These are phyloP conservation scores for Lithophane socia DNA, from an alignment of 2,888 invertebrate species.

Conservation along the genomic window DNA sequence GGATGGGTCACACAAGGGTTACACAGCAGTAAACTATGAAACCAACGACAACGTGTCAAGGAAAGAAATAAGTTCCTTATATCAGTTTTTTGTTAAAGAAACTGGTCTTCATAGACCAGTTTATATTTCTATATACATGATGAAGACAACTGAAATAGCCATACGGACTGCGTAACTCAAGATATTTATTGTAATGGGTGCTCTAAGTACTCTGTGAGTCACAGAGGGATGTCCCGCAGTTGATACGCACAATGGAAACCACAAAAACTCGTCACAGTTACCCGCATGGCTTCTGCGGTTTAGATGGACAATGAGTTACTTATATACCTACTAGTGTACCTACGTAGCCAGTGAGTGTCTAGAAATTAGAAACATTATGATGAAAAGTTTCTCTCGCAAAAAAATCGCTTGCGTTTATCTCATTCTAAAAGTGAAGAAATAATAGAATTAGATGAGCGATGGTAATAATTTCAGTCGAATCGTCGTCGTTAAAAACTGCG, in stretches of 20 bases:
- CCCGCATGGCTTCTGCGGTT: conserved; percentile 60
- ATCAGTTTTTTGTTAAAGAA: background rate
- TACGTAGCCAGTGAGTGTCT: background rate
- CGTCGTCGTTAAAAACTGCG: no score
- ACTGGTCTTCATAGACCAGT: no score
- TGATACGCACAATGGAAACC: conserved; percentile 53
- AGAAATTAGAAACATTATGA: background rate
- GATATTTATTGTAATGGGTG: conserved; percentile 21
- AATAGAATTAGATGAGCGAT: background rate
- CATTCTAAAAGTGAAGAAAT: background rate
- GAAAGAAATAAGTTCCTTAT: conserved; percentile 14
- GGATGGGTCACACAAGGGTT: no score
- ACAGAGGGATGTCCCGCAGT: conserved; percentile 43
- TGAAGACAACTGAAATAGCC: background rate
- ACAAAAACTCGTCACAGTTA: conserved; percentile 45
- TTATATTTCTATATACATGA: background rate
- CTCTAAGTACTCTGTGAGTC: conserved; percentile 28
- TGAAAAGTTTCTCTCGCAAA: background rate
- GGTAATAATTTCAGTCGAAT: no score
- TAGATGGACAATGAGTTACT: background rate
- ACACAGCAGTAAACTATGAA: conserved; percentile 1
- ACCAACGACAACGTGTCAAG: background rate
- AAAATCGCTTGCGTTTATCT: no score
- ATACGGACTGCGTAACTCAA: background rate
- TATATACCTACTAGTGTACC: background rate